Evolutionary conservation across 2,888 invertebrate species (phyloP), one percentile per base, ranked within the genome.

Genomic region (Ashinkailepas kermadecensis): DNA sequence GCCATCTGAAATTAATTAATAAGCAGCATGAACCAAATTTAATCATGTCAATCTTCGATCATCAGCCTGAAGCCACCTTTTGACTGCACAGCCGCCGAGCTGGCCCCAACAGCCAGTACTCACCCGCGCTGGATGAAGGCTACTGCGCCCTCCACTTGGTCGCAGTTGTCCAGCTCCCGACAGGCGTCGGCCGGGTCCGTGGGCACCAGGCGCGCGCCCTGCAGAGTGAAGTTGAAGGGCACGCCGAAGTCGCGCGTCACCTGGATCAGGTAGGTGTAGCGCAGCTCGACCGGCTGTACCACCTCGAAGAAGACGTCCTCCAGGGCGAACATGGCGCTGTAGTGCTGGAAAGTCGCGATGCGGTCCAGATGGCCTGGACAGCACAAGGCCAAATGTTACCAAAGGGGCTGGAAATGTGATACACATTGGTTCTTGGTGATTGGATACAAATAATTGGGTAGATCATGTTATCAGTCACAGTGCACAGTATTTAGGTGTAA

Each of bases 231-330:
- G 74, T 74, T 74, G 74, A 74, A 74, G 6, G 74, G 74, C 7
- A 18, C 54, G 15, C 74, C 74, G 25, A 74, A 74, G 21, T 74
- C 74, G 13, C 74, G 74, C 7, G 74, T 74, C 74, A 74, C 74
- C 25, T 74, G 74, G 54, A 74, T 74, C 54, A 74, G 54, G 74
- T 74, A 74, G 7, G 74, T 74, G 54, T 74, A 74, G 23, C 23
- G 74, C 54, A 74, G 74, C 74, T 9, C 25, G 1, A 15, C 8
- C 74, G 74, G 74, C 54, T n/a, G 18, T 12, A 74, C 18, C 11
- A 74, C 23, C 74, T 74, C 74, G 21, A 74, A 74, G 54, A 74
- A 74, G 18, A 74, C 74, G 54, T 74, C 74, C 18, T 74, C 74
- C 54, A 74, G 54, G 9, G 54, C 74, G 18, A 74, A 74, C 74